phyloP scores from a whole-genome alignment of 2,113 vertebrate genomes.

The Puffinus mauretanicus region DNA sequence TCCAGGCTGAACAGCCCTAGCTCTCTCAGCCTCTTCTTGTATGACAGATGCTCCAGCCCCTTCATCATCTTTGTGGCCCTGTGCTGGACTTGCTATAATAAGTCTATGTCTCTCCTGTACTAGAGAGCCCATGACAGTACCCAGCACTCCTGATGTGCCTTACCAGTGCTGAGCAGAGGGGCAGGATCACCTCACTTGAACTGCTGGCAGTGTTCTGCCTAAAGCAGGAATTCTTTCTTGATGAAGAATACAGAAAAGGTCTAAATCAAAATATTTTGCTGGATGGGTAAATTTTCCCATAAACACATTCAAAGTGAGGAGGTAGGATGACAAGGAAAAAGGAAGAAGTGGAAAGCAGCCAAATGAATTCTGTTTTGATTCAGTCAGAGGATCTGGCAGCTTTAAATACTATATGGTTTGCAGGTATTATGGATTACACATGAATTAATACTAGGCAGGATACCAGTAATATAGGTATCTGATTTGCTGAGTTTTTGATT shows the following conservation, averaged over 20 bases:
- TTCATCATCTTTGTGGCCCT: neutral
- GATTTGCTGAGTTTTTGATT: neutral
- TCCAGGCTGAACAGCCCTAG: neutral
- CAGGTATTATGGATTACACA: neutral
- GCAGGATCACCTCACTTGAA: neutral
- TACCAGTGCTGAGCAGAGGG: neutral
- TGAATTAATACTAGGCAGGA: neutral
- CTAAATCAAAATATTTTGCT: neutral
- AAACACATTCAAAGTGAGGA: neutral
- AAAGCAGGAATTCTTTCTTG: neutral
- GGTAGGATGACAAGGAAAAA: neutral
- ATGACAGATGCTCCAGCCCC: neutral
- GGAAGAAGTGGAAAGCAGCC: neutral
- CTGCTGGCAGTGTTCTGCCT: neutral
- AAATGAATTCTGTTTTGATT: neutral
- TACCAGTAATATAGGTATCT: neutral
- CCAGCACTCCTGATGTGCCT: neutral
- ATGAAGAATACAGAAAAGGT: neutral
- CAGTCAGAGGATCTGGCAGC: neutral
- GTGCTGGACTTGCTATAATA: neutral
- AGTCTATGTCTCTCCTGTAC: neutral
- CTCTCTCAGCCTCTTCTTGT: neutral
- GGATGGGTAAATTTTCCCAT: neutral
- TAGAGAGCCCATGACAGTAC: neutral
- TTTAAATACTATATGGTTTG: neutral